Evolutionary conservation across 1,140 invertebrate species (phyloP).

Genomic region (Portunus trituberculatus): DNA sequence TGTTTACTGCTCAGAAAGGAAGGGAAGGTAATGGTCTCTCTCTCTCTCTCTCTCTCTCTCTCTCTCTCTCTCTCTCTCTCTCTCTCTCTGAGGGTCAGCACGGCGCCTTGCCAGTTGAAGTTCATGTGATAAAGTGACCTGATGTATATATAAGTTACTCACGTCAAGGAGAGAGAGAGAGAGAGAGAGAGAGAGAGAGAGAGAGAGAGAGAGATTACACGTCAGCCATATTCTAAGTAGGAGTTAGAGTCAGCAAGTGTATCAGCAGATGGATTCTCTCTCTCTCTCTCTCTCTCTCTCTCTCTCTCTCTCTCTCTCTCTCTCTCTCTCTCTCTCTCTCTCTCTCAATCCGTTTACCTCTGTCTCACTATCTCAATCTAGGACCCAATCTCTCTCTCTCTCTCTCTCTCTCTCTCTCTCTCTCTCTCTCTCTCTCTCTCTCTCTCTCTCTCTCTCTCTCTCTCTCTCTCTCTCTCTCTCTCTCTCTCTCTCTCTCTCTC

Average conservation of each 20-base stretch:
- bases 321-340: constrained; percentile 29
- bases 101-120: too few species aligned
- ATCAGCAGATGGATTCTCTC: not conserved
- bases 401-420: not conserved
- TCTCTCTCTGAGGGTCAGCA: not conserved
- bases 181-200: not conserved
- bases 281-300: constrained; percentile 34
- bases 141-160: too few species aligned
- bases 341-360: not conserved
- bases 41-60: constrained; percentile 32
- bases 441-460: too few species aligned
- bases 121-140: too few species aligned
- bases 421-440: not conserved
- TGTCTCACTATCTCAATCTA: not conserved
- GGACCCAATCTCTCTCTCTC: too few species aligned
- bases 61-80: constrained; percentile 45
- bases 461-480: too few species aligned
- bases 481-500: too few species aligned
- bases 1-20: too few species aligned
- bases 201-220: not conserved
- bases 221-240: not conserved
- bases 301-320: constrained; percentile 35
- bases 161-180: not conserved
- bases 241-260: not conserved
- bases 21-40: too few species aligned